Percentiles rank a stretch among this genome's conserved stretches.
Conservation (phyloP, 2,888 invertebrate genomes). For the Epirrhoe alternata region DNA sequence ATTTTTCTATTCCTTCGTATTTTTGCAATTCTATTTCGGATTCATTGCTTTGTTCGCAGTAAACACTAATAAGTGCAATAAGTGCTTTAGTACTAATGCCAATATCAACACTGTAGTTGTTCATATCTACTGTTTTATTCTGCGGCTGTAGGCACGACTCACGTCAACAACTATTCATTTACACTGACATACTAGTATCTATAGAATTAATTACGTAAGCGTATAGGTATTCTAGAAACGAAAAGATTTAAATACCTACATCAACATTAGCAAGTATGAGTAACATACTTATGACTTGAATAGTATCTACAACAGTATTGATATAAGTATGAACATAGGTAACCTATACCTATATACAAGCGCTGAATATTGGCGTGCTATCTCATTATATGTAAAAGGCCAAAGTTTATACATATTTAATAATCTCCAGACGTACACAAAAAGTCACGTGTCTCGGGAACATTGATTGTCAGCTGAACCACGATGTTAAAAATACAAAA, state of each 20-base stretch:
- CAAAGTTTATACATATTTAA: slow-evolving; percentile 12
- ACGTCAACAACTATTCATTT: not conserved
- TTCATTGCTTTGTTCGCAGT: not conserved
- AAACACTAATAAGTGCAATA: not conserved
- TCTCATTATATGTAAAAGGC: slow-evolving; percentile 18
- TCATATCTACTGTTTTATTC: slow-evolving; percentile 23
- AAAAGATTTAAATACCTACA: not conserved
- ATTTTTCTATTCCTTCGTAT: no score
- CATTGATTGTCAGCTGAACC: not conserved
- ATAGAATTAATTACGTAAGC: slow-evolving; percentile 1
- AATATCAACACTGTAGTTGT: not conserved
- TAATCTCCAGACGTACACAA: not conserved
- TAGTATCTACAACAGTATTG: not conserved
- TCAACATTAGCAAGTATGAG: not conserved
- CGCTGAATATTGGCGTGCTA: slow-evolving; percentile 1
- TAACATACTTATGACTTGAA: not conserved
- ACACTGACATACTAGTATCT: not conserved
- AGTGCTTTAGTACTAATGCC: not conserved
- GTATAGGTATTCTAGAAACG: not conserved
- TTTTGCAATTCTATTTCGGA: not conserved
- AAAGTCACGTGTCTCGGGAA: not conserved
- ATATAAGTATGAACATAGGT: not conserved
- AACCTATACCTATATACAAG: not conserved
- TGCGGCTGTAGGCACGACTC: not conserved
- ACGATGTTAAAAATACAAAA: no score